Evolutionary conservation across 2,888 invertebrate genomes (phyloP).

Genomic region (Drosophila algonquin): DNA sequence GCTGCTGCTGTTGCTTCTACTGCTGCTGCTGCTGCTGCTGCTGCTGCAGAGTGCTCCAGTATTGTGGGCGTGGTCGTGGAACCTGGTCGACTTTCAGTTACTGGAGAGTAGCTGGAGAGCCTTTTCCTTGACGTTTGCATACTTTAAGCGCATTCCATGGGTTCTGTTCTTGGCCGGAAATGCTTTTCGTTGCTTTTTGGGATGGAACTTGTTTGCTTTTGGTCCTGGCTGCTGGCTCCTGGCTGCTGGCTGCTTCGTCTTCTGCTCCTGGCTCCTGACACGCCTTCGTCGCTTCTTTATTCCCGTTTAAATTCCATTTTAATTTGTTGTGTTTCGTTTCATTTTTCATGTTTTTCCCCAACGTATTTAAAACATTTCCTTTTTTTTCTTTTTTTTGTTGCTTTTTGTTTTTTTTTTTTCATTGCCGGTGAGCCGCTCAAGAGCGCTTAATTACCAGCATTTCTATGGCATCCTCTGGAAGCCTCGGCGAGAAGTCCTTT

Average conservation of each 20-base stretch:
- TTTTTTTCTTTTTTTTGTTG: slow-evolving; percentile 12
- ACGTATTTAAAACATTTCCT: slow-evolving; percentile 4
- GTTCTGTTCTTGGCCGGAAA: slow-evolving; percentile 22
- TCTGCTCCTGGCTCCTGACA: slow-evolving; percentile 21
- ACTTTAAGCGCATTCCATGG: slow-evolving; percentile 34
- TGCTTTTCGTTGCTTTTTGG: slow-evolving; percentile 43
- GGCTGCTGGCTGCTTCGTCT: slow-evolving; percentile 11
- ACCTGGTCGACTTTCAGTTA: neutral
- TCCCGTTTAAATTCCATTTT: slow-evolving; percentile 65
- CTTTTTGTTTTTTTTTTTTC: slow-evolving; percentile 22
- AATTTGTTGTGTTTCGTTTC: slow-evolving; percentile 62
- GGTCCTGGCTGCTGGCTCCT: slow-evolving; percentile 9
- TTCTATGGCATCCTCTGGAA: slow-evolving; percentile 45
- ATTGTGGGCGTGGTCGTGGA: slow-evolving; percentile 26
- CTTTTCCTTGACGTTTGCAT: slow-evolving; percentile 25
- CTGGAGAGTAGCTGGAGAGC: neutral
- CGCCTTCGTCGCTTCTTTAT: slow-evolving; percentile 33
- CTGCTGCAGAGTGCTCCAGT: slow-evolving; percentile 10
- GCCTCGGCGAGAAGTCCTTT: slow-evolving; percentile 24
- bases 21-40: slow-evolving; percentile 16
- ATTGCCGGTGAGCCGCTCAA: slow-evolving; percentile 37
- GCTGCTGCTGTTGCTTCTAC: slow-evolving; percentile 7
- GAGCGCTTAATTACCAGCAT: slow-evolving; percentile 75
- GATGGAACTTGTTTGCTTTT: slow-evolving; percentile 62
- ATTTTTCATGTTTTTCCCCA: slow-evolving; percentile 17